Conservation (phyloP, 1,140 invertebrate species). For the Alviniconcha marisindica region DNA sequence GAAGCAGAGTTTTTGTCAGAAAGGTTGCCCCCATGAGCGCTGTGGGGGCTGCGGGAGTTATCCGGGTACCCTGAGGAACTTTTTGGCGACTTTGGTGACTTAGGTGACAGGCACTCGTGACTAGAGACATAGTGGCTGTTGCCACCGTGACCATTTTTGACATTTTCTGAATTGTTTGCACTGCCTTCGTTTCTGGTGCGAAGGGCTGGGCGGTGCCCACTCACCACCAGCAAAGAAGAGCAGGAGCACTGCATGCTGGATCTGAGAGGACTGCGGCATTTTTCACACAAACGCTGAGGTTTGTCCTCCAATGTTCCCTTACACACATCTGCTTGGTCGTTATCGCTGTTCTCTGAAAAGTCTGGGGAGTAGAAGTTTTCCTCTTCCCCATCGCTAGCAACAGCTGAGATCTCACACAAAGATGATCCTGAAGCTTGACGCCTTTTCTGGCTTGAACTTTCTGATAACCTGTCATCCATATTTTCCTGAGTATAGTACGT, state of each 20-base stretch:
- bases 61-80: slow-evolving; percentile 40
- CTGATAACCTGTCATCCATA: slow-evolving; percentile 19
- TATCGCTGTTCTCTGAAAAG: slow-evolving; percentile 50
- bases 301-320: slow-evolving; percentile 18
- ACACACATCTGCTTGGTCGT: slow-evolving; percentile 39
- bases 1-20: slow-evolving; percentile 18
- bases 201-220: slow-evolving; percentile 43
- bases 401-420: slow-evolving; percentile 40
- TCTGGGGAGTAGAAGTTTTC: slow-evolving; percentile 55
- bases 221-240: slow-evolving; percentile 31
- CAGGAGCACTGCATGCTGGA: slow-evolving; percentile 27
- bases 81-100: slow-evolving; percentile 50
- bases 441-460: slow-evolving; percentile 35
- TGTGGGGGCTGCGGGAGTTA: slow-evolving; percentile 31
- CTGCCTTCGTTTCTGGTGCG: slow-evolving; percentile 43
- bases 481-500: slow-evolving; percentile 48
- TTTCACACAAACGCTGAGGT: slow-evolving; percentile 31
- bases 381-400: slow-evolving; percentile 45
- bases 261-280: slow-evolving; percentile 25
- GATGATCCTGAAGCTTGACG: slow-evolving; percentile 27
- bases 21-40: slow-evolving; percentile 16
- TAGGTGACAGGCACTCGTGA: slow-evolving; percentile 53
- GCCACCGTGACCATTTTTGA: slow-evolving; percentile 28
- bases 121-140: slow-evolving; percentile 36
- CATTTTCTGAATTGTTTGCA: slow-evolving; percentile 42